Conservation (phyloP, 2,888 invertebrate species). For the Petrolisthes cinctipes region DNA sequence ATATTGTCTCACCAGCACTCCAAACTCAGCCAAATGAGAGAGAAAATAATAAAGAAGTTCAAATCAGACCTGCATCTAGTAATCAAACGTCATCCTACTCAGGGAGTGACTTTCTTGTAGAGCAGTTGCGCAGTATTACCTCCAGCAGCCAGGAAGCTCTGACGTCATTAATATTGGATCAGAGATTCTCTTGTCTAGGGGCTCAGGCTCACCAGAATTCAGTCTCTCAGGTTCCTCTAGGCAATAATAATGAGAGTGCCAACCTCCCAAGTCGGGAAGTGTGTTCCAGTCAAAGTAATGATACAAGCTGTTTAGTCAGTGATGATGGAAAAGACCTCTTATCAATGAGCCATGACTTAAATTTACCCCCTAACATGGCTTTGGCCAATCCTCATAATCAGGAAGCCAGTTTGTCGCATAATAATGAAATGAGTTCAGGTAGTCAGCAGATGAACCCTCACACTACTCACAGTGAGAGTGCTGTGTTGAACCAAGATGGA, state of each 20-base stretch:
- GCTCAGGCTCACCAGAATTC: too few species aligned
- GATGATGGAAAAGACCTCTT: slow-evolving; percentile 6
- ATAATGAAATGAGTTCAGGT: neutral
- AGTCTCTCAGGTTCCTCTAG: neutral
- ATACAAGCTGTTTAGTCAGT: neutral
- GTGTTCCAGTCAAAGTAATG: neutral
- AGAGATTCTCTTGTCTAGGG: neutral
- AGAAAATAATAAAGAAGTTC: slow-evolving; percentile 22
- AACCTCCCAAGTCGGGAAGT: neutral
- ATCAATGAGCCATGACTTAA: slow-evolving; percentile 15
- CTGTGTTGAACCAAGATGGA: neutral
- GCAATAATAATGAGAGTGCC: neutral
- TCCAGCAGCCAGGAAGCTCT: neutral
- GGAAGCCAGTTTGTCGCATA: neutral
- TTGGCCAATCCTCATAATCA: neutral
- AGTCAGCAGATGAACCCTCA: slow-evolving; percentile 5
- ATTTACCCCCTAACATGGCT: neutral
- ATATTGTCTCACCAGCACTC: slow-evolving; percentile 31
- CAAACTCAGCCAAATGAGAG: slow-evolving; percentile 22
- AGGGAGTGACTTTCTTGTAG: slow-evolving; percentile 7
- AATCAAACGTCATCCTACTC: slow-evolving; percentile 27
- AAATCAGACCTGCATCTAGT: neutral
- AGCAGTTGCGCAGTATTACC: neutral
- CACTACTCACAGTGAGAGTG: neutral
- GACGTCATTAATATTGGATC: neutral